Evolutionary conservation across 2,113 vertebrate species (phyloP).

Genomic region (Charina bottae): DNA sequence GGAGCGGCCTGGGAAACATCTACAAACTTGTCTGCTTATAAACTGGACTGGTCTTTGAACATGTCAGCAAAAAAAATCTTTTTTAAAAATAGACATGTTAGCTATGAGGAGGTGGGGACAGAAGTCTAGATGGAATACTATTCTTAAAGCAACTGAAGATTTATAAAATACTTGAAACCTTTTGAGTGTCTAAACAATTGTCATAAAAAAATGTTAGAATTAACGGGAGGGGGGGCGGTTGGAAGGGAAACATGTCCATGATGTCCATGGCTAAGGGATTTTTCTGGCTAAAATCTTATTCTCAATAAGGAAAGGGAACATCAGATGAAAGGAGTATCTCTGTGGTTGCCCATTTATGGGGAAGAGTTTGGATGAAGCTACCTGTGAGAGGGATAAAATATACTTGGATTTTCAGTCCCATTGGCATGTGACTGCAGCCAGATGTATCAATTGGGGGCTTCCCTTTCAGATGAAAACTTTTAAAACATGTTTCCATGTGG

Average conservation of each 20-base stretch:
- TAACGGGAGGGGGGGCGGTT: neutral
- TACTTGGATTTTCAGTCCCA: neutral
- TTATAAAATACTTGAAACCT: neutral
- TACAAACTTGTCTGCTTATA: neutral
- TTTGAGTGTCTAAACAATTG: neutral
- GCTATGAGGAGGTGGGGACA: neutral
- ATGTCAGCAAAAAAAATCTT: neutral
- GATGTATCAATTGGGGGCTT: neutral
- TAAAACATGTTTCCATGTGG: neutral
- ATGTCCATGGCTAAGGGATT: neutral
- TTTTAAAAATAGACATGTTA: too few species aligned
- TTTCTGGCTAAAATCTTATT: neutral
- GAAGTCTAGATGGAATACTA: neutral
- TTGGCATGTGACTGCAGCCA: neutral
- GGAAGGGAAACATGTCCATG: neutral
- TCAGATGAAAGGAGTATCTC: neutral
- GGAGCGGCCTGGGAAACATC: neutral
- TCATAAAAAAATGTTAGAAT: neutral
- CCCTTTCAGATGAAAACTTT: neutral
- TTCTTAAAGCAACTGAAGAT: neutral
- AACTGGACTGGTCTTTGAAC: too few species aligned
- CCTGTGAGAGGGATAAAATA: neutral
- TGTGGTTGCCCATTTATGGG: neutral
- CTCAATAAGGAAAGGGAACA: neutral
- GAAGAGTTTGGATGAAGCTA: neutral